phyloP scores from a whole-genome alignment of 2,797 vertebrate genomes.

The Anomalospiza imberbis region DNA sequence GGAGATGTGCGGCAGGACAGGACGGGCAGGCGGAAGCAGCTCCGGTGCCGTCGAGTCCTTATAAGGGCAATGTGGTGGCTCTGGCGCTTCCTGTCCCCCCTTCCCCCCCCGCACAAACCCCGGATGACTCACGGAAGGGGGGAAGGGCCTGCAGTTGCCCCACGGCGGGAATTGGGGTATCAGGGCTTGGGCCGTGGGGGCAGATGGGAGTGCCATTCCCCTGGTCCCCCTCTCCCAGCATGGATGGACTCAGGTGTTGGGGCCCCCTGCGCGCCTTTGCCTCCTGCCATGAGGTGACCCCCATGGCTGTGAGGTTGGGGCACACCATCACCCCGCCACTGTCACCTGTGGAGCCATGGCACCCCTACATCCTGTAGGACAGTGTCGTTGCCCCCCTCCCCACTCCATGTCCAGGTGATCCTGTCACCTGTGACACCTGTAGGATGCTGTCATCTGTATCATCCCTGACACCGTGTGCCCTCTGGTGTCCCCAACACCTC shows the following conservation, averaged over 20 bases:
- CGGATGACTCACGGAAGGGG: background rate
- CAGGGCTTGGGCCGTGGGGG: background rate
- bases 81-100: background rate
- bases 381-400: background rate
- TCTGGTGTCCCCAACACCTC: no score
- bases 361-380: background rate
- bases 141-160: background rate
- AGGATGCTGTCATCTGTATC: no score
- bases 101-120: background rate
- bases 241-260: no score
- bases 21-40: background rate
- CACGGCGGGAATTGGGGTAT: background rate
- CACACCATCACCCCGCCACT: no score
- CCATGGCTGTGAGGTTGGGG: no score
- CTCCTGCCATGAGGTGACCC: no score
- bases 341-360: background rate
- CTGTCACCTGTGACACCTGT: no score
- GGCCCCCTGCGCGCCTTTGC: background rate
- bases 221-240: no score
- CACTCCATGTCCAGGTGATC: background rate
- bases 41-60: background rate
- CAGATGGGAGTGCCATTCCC: fast-evolving
- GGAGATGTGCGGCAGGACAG: background rate
- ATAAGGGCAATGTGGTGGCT: background rate
- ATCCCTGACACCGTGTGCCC: background rate